Conservation (phyloP, 2,113 vertebrate species). For the Phainopepla nitens region DNA sequence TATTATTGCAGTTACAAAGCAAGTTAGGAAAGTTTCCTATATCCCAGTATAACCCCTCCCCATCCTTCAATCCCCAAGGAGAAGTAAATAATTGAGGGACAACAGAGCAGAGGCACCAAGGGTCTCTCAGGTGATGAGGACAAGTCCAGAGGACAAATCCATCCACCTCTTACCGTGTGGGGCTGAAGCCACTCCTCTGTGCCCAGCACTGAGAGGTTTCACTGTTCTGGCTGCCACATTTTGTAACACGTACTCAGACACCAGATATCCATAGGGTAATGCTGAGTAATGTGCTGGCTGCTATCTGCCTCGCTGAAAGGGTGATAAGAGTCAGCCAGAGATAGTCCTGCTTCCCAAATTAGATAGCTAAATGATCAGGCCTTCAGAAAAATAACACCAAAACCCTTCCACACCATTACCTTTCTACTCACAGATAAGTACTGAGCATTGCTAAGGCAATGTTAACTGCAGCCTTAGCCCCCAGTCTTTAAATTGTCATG, state of each 20-base stretch:
- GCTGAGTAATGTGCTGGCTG: constrained; percentile 19
- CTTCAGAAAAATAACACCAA: constrained; percentile 20
- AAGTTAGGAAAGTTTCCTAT: background rate
- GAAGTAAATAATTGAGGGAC: constrained; percentile 12
- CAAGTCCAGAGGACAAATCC: background rate
- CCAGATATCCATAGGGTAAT: background rate
- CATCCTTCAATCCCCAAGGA: background rate
- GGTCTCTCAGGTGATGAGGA: background rate
- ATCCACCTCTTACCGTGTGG: background rate
- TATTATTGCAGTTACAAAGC: background rate
- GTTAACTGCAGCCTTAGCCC: background rate
- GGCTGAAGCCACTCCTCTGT: background rate
- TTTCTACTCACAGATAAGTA: background rate
- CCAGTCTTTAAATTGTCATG: background rate
- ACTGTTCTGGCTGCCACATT: background rate
- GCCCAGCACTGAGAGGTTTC: background rate
- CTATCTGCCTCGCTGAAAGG: constrained; percentile 54
- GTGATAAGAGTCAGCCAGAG: constrained; percentile 42
- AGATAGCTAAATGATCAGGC: constrained; percentile 6
- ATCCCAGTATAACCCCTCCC: background rate
- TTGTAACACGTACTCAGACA: constrained; percentile 12
- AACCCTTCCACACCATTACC: background rate
- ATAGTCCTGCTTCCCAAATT: constrained; percentile 36
- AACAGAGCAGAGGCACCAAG: background rate
- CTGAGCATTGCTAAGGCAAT: background rate